phyloP scores from a whole-genome alignment of 2,888 invertebrate species.

The Lissocephala sabroskyi region DNA sequence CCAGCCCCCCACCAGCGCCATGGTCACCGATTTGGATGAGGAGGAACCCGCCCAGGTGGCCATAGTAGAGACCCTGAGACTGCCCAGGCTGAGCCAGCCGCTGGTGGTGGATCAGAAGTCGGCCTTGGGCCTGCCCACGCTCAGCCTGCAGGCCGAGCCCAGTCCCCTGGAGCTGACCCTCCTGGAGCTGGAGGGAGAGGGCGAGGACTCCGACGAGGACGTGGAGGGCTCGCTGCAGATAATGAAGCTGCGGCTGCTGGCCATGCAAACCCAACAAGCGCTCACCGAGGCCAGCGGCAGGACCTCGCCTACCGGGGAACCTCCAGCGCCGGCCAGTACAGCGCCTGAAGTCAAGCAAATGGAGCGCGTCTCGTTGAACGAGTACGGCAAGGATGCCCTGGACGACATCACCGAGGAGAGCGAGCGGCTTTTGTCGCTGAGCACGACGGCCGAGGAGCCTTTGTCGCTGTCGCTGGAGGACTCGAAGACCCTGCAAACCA shows the following conservation, averaged over 20 bases:
- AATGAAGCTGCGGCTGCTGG: constrained; percentile 67
- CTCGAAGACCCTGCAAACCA: constrained; percentile 38
- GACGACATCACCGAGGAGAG: constrained; percentile 73
- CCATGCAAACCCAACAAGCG: constrained; percentile 53
- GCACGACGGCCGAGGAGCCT: constrained; percentile 56
- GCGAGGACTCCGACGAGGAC: constrained; percentile 47
- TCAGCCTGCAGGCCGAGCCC: constrained; percentile 37
- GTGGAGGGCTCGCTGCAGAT: constrained; percentile 60
- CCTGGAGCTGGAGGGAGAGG: constrained; percentile 16
- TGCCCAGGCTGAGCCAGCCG: constrained; percentile 24
- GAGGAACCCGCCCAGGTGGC: constrained; percentile 2
- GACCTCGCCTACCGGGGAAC: constrained; percentile 33
- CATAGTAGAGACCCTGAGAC: constrained; percentile 8
- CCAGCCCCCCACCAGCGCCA: constrained; percentile 8
- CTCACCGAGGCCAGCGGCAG: constrained; percentile 17
- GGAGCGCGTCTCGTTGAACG: constrained; percentile 67
- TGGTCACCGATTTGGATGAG: constrained; percentile 54
- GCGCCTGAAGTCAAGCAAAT: constrained; percentile 62
- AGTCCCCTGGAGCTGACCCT: constrained; percentile 25
- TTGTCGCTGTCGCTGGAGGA: constrained; percentile 55
- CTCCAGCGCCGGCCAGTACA: constrained; percentile 6
- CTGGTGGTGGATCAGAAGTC: constrained; percentile 38
- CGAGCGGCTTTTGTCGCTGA: constrained; percentile 59
- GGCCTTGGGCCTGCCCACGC: constrained; percentile 17
- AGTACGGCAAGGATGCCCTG: constrained; percentile 69